Base-by-base conservation (phyloP, 2,113 vertebrate genomes). In the Camelus dromedarius region DNA sequence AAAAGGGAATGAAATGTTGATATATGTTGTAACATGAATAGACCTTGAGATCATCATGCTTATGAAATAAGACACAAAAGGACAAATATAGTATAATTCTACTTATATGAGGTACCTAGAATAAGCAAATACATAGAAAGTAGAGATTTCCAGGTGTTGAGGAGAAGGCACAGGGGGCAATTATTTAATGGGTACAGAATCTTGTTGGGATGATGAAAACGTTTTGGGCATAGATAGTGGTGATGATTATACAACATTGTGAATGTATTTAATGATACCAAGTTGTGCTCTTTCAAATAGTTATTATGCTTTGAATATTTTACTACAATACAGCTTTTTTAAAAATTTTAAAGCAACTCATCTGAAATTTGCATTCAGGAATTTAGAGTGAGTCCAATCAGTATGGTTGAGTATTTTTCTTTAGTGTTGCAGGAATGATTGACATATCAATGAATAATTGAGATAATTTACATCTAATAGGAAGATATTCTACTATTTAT, bases 311-410 rank as follows among this genome's bases (percentile, higher is more conserved):
- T 22, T 35, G 0, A 46, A 32, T 73, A 79, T 84, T 80, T 90
- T 73, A 80, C 46, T 18, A 58, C 20, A 80, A 26, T 83, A 58
- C 69, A 76, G 30, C 50, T 24, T 62, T 32, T 83, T 38, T 3
- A 32, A 72, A 62, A 42, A 42, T 42, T 42, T 42, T 42, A 42
- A 82, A 84, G 73, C 28, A 72, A 69, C 22, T 8, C 26, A 87
- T 38, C 24, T 69, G 24, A 92, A 62, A 75, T 92, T 95, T 94
- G 67, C n/a, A 76, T 94, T 89, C 67, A 52, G 89, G 79, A 95
- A 75, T 89, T 94, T 89, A 77, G 79, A 96, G 30, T 38, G n/a
- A 84, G 26, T 84, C 32, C 28, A 80, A 58, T 76, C 38, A 81
- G 22, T 94, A 76, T 6, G 7, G 35, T 30, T 94, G 52, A 90